Evolutionary conservation across 2,113 vertebrate species (phyloP).

Genomic region (Lepisosteus oculatus): DNA sequence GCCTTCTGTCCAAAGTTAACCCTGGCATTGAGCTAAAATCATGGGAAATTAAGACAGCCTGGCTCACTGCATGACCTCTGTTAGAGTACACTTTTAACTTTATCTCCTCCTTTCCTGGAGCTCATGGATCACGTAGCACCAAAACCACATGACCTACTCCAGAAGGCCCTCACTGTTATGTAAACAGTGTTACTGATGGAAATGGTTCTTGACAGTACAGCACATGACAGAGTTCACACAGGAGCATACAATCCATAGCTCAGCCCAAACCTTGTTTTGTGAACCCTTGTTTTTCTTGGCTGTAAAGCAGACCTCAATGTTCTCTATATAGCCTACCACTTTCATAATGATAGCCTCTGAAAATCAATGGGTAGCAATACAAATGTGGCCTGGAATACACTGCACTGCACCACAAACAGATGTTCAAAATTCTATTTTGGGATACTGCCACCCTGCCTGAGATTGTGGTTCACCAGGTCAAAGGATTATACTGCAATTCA

Average conservation of each 20-base stretch:
- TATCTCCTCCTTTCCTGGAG: slow-evolving; percentile 30
- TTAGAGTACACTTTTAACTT: not conserved
- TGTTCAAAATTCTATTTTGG: slow-evolving; percentile 59
- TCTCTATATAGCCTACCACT: slow-evolving; percentile 50
- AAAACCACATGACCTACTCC: slow-evolving; percentile 33
- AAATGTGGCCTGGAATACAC: slow-evolving; percentile 47
- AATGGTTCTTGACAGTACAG: slow-evolving; percentile 21
- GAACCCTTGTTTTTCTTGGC: slow-evolving; percentile 24
- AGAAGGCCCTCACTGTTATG: slow-evolving; percentile 19
- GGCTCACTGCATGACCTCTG: slow-evolving; percentile 27
- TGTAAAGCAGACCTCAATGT: slow-evolving; percentile 21
- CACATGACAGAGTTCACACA: not conserved
- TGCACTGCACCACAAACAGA: slow-evolving; percentile 35
- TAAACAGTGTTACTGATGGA: slow-evolving; percentile 22
- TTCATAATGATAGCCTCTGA: slow-evolving; percentile 60
- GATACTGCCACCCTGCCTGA: slow-evolving; percentile 14
- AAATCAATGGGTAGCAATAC: slow-evolving; percentile 40
- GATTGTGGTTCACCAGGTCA: not conserved
- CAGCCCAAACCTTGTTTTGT: slow-evolving; percentile 8
- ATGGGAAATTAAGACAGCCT: slow-evolving; percentile 35
- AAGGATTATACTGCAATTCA: not conserved
- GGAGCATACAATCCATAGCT: slow-evolving; percentile 9
- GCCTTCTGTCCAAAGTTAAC: slow-evolving; percentile 7
- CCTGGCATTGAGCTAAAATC: slow-evolving; percentile 30
- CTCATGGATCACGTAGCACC: slow-evolving; percentile 12